Conservation (phyloP, 1,140 invertebrate species). For the Brachionus plicatilis region DNA sequence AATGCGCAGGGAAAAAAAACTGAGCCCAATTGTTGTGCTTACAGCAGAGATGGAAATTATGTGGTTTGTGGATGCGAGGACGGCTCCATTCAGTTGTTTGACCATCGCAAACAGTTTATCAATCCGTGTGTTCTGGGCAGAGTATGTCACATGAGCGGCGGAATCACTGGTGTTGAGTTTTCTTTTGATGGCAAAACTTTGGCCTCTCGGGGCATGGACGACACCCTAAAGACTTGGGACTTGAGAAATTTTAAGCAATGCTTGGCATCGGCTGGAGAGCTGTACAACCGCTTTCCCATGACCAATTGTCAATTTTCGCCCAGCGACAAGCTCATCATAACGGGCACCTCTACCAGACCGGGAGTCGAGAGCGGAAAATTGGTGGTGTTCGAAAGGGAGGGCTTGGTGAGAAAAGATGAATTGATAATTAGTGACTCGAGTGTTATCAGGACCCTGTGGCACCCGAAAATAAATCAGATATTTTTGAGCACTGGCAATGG, state of each 20-base stretch:
- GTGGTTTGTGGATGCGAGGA: constrained; percentile 86
- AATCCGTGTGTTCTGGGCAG: constrained; percentile 58
- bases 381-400: constrained; percentile 73
- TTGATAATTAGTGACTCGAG: constrained; percentile 57
- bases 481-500: constrained; percentile 88
- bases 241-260: constrained; percentile 74
- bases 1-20: constrained; percentile 80
- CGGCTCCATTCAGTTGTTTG: constrained; percentile 96
- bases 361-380: constrained; percentile 69
- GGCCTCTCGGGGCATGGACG: constrained; percentile 76
- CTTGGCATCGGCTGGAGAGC: constrained; percentile 63
- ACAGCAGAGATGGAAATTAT: constrained; percentile 75
- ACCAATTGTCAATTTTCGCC: constrained; percentile 92
- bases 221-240: constrained; percentile 92
- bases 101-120: constrained; percentile 69
- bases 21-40: constrained; percentile 67
- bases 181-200: constrained; percentile 78
- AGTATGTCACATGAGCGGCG: constrained; percentile 69
- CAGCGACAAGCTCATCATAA: constrained; percentile 79
- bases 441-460: constrained; percentile 85
- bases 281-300: constrained; percentile 75
- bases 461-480: constrained; percentile 92
- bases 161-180: constrained; percentile 77
- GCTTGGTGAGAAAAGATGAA: constrained; percentile 64
- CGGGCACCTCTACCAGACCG: constrained; percentile 60